Evolutionary conservation across 1,140 invertebrate species (phyloP).

Genomic region (Cyrtorhinus lividipennis): DNA sequence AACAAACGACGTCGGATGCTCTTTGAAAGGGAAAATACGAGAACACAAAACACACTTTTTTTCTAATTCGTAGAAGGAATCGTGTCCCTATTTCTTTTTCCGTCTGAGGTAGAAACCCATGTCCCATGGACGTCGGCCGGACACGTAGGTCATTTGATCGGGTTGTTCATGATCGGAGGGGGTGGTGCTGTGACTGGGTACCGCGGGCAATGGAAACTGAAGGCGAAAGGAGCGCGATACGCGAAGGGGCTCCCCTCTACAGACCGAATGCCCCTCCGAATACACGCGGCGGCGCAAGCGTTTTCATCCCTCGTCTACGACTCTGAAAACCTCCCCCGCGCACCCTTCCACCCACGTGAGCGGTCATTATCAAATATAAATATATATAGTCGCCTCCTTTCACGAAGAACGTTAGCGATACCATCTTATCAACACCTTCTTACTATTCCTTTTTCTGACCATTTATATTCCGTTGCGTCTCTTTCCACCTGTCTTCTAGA

Average conservation of each 20-base stretch:
- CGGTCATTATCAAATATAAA: slow-evolving; percentile 9
- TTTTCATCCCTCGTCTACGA: not conserved
- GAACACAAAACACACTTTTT: not conserved
- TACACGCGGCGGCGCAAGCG: not conserved
- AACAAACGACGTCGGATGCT: not conserved
- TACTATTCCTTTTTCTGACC: too few species aligned
- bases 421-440: not conserved
- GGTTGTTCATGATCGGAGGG: not conserved
- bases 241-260: not conserved
- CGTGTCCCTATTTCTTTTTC: slow-evolving; percentile 3
- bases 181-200: not conserved
- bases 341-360: not conserved
- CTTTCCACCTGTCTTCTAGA: too few species aligned
- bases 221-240: not conserved
- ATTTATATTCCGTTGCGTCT: too few species aligned
- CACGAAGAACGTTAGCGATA: too few species aligned
- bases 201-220: not conserved
- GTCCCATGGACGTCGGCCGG: not conserved
- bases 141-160: not conserved
- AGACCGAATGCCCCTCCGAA: too few species aligned
- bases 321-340: not conserved
- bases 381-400: slow-evolving; percentile 2
- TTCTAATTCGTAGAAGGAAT: not conserved
- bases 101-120: slow-evolving; percentile 11
- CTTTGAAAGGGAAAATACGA: too few species aligned